These are phyloP conservation scores for Entomyzon cyanotis DNA, from an alignment of 2,113 vertebrate species.

Conservation along the genomic window DNA sequence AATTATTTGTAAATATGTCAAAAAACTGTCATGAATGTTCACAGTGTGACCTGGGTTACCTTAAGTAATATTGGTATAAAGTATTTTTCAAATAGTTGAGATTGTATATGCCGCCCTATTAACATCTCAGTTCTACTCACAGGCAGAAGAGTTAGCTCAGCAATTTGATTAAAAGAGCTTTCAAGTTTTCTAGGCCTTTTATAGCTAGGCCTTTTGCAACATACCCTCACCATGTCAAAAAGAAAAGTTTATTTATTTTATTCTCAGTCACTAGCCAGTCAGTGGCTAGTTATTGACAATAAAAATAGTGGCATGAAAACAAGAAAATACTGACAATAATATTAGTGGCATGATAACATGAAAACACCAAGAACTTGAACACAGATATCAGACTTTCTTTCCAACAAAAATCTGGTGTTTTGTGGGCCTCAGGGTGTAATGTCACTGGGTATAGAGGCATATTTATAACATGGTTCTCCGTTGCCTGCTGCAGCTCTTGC, in stretches of 20 bases:
- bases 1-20: neutral
- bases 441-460: neutral
- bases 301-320: neutral
- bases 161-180: neutral
- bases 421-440: neutral
- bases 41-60: neutral
- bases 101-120: neutral
- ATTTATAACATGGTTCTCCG: neutral
- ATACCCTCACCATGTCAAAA: neutral
- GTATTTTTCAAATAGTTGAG: neutral
- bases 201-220: neutral
- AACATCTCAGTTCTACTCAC: neutral
- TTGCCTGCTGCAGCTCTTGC: neutral
- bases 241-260: neutral
- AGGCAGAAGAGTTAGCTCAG: neutral
- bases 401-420: neutral
- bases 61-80: neutral
- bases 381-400: neutral
- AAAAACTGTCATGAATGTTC: neutral
- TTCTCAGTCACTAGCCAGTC: neutral
- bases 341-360: neutral
- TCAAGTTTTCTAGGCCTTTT: neutral
- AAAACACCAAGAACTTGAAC: neutral
- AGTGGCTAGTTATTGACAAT: neutral
- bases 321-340: neutral